Evolutionary conservation across 64 coral and sea anemone genomes (phyloP).

Genomic region (Orbicella faveolata): DNA sequence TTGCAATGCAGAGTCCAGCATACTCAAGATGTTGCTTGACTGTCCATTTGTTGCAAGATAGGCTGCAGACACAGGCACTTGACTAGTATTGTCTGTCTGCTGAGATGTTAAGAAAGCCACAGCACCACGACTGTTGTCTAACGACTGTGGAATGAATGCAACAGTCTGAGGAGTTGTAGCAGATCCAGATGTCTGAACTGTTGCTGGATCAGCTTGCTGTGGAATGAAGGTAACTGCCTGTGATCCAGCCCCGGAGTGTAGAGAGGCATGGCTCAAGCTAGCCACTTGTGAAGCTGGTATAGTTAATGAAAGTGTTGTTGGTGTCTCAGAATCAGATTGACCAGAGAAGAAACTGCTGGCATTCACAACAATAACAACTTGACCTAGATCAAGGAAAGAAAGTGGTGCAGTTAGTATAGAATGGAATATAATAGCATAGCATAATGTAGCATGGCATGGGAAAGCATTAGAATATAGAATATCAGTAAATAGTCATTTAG

Average conservation of each 20-base stretch:
- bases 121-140: conserved; percentile 49
- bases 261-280: conserved; percentile 59
- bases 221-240: conserved; percentile 67
- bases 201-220: background rate
- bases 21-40: conserved; percentile 75
- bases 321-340: conserved; percentile 71
- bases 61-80: conserved; percentile 52
- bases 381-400: conserved; percentile 44
- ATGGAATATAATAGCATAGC: no score
- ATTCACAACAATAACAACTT: conserved; percentile 94
- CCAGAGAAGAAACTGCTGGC: conserved; percentile 81
- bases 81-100: conserved; percentile 29
- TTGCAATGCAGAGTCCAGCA: conserved; percentile 42
- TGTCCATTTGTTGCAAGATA: conserved; percentile 54
- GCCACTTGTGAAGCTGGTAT: conserved; percentile 82
- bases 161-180: conserved; percentile 19
- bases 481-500: no score
- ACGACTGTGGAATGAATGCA: conserved; percentile 51
- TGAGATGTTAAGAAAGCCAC: conserved; percentile 37
- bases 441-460: no score
- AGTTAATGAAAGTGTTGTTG: conserved; percentile 73
- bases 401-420: no score
- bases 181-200: conserved; percentile 3
- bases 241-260: conserved; percentile 41
- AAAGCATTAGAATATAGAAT: no score